Conservation (phyloP, 1,140 invertebrate genomes). For the Drosophila murphyi region DNA sequence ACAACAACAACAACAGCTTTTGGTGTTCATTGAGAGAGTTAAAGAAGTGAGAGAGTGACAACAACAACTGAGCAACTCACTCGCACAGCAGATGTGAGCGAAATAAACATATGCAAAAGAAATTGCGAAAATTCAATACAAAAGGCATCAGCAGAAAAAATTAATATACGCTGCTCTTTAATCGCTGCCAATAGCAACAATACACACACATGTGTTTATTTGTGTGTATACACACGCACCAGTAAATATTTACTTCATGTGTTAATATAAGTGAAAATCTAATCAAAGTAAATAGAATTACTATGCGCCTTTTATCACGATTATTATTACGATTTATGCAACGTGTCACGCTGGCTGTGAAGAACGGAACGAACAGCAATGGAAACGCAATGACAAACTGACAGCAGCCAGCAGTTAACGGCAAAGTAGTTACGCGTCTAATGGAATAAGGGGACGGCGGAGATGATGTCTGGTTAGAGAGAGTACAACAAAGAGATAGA, state of each 20-base stretch:
- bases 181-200: conserved; percentile 25
- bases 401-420: conserved; percentile 72
- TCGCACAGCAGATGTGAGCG: conserved; percentile 12
- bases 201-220: background rate
- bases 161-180: conserved; percentile 19
- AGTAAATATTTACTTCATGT: conserved; percentile 9
- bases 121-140: conserved; percentile 58
- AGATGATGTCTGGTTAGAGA: background rate
- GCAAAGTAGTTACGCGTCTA: conserved; percentile 55
- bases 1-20: conserved; percentile 13
- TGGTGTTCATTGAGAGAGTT: conserved; percentile 20
- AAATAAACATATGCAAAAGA: conserved; percentile 65
- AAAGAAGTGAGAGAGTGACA: conserved; percentile 10
- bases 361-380: conserved; percentile 47
- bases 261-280: conserved; percentile 47
- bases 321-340: conserved; percentile 74
- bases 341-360: conserved; percentile 64
- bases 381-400: conserved; percentile 70
- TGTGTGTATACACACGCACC: background rate
- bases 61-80: conserved; percentile 12
- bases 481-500: too few relatives aligned
- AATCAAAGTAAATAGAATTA: conserved; percentile 54
- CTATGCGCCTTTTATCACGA: conserved; percentile 59
- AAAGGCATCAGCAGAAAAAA: conserved; percentile 39
- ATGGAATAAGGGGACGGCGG: conserved; percentile 2